Evolutionary conservation across 2,113 vertebrate species (phyloP).

Genomic region (Leptocoma aspasia): DNA sequence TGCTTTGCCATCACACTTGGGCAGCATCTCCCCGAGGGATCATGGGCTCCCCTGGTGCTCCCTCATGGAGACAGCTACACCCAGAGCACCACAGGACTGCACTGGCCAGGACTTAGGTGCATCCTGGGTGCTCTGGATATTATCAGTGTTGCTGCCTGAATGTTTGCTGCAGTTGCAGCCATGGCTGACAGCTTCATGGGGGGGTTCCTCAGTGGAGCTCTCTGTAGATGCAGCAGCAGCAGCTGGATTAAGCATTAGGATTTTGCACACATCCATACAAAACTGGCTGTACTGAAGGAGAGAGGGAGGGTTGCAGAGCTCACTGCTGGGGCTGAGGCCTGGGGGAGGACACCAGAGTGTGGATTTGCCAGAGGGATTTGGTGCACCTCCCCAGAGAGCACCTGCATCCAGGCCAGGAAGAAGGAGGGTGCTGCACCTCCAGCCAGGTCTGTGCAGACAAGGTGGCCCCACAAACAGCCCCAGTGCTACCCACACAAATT

Average conservation of each 20-base stretch:
- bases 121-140: not conserved
- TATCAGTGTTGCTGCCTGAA: not conserved
- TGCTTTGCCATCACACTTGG: fast-evolving
- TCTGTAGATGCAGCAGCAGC: not conserved
- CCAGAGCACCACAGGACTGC: not conserved
- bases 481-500: not conserved
- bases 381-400: not conserved
- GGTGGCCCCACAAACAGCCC: not conserved
- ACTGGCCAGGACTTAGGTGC: not conserved
- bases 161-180: not conserved
- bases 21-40: not conserved
- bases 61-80: not conserved
- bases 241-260: not conserved
- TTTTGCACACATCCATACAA: not conserved
- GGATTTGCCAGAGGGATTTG: not conserved
- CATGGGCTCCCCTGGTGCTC: not conserved
- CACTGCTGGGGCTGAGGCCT: not conserved
- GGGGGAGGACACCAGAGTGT: not conserved
- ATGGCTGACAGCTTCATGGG: not conserved
- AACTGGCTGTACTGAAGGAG: not conserved
- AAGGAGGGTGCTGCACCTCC: not conserved
- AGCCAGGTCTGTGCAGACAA: not conserved
- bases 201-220: not conserved
- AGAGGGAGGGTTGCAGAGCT: not conserved
- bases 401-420: not conserved